Percentiles rank a stretch among this genome's conserved stretches.
phyloP scores from a whole-genome alignment of 2,797 vertebrate species.

The Lophius americanus region DNA sequence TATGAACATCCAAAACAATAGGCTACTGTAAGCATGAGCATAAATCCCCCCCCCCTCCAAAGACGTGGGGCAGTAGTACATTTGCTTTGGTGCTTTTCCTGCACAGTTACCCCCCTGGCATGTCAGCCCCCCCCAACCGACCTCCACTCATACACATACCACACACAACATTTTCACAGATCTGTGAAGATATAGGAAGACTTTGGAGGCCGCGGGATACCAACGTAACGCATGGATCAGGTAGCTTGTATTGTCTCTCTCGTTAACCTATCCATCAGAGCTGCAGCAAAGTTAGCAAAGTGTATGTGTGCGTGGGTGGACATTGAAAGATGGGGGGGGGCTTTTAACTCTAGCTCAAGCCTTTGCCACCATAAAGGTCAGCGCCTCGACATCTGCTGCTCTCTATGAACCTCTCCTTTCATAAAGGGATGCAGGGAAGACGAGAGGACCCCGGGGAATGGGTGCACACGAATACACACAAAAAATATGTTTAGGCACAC shows the following conservation, averaged over 20 bases:
- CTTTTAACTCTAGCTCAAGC: conserved; percentile 74
- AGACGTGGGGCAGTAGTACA: conserved; percentile 54
- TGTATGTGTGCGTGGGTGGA: conserved; percentile 16
- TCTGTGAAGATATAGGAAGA: conserved; percentile 35
- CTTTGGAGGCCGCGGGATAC: conserved; percentile 48
- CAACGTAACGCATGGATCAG: conserved; percentile 56
- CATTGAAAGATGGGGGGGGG: conserved; percentile 41
- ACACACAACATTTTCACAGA: conserved; percentile 61
- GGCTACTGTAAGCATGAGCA: conserved; percentile 60
- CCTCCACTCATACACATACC: neutral
- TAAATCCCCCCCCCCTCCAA: conserved; percentile 59
- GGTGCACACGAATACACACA: conserved; percentile 33
- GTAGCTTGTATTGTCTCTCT: conserved; percentile 49
- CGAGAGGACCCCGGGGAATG: conserved; percentile 74
- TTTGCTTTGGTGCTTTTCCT: conserved; percentile 57
- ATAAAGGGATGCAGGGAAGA: conserved; percentile 72
- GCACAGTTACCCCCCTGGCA: conserved; percentile 25
- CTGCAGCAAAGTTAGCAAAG: conserved; percentile 16
- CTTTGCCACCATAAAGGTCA: conserved; percentile 80
- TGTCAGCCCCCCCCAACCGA: neutral
- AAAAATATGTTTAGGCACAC: too few relatives aligned
- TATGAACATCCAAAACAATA: conserved; percentile 70
- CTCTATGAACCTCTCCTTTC: conserved; percentile 77
- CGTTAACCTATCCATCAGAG: conserved; percentile 52
- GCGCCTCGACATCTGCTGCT: conserved; percentile 77